phyloP scores from a whole-genome alignment of 2,888 invertebrate genomes.

The Phania funesta region DNA sequence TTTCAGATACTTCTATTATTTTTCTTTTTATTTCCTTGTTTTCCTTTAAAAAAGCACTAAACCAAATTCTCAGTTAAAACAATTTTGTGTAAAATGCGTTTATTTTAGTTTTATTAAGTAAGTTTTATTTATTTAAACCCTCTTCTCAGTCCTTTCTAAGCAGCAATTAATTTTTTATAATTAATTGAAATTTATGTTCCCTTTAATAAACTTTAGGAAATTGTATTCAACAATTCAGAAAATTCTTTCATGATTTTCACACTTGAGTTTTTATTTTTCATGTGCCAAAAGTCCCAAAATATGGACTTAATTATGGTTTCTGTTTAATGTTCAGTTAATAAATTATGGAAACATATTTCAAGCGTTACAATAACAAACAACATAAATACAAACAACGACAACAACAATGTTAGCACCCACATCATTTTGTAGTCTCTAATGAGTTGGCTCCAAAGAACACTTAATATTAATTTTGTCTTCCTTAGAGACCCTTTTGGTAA shows the following conservation, averaged over 20 bases:
- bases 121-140: neutral
- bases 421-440: slow-evolving; percentile 57
- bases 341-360: slow-evolving; percentile 54
- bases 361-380: slow-evolving; percentile 5
- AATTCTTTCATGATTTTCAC: neutral
- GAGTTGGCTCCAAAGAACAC: slow-evolving; percentile 61
- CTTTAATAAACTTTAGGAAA: slow-evolving; percentile 30
- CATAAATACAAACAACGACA: neutral
- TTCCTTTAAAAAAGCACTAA: too few species aligned
- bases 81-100: too few species aligned
- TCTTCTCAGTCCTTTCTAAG: neutral
- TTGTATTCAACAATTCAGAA: slow-evolving; percentile 38
- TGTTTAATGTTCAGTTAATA: slow-evolving; percentile 47
- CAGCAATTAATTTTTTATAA: neutral
- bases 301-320: slow-evolving; percentile 19
- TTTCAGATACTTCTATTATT: too few species aligned
- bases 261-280: slow-evolving; percentile 13
- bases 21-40: too few species aligned
- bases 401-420: slow-evolving; percentile 30
- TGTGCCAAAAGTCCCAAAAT: neutral
- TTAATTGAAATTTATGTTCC: slow-evolving; percentile 31
- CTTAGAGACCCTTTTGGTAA: slow-evolving; percentile 45
- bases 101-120: too few species aligned
- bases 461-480: slow-evolving; percentile 65
- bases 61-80: too few species aligned